These are phyloP conservation scores for Cecropterus lyciades DNA, from an alignment of 1,140 invertebrate species.

Conservation along the genomic window DNA sequence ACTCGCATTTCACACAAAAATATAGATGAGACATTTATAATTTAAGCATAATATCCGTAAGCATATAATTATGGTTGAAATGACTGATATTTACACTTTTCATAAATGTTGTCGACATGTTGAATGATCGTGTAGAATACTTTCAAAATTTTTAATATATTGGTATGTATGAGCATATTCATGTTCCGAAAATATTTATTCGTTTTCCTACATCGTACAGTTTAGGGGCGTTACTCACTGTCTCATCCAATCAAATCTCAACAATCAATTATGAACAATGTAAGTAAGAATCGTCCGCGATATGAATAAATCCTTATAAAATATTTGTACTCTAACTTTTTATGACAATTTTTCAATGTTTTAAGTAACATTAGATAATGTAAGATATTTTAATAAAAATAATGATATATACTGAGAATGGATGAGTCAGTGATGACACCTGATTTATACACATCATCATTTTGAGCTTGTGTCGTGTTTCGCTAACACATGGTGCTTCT, in stretches of 20 bases:
- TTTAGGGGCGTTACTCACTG: slow-evolving; percentile 16
- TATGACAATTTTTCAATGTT: no score
- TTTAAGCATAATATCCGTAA: no score
- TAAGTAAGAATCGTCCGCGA: no score
- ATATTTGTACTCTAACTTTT: no score
- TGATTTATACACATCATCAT: slow-evolving; percentile 51
- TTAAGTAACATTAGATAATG: no score
- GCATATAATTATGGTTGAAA: no score
- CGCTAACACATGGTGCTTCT: slow-evolving; percentile 69
- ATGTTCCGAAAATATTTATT: slow-evolving; percentile 9
- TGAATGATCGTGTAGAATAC: not conserved
- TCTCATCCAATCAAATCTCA: not conserved
- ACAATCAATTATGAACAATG: not conserved
- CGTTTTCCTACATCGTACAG: slow-evolving; percentile 34
- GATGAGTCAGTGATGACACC: slow-evolving; percentile 24
- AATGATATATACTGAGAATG: not conserved
- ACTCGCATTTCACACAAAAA: no score
- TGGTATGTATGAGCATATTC: slow-evolving; percentile 2
- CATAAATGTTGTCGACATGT: not conserved
- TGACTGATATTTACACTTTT: not conserved
- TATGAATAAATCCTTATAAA: no score
- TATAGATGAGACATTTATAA: no score
- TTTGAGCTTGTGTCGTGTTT: slow-evolving; percentile 66
- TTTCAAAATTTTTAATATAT: not conserved
- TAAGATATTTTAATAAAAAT: not conserved